Conservation (phyloP, 92 coral and sea anemone genomes). For the Pocillopora grandis region DNA sequence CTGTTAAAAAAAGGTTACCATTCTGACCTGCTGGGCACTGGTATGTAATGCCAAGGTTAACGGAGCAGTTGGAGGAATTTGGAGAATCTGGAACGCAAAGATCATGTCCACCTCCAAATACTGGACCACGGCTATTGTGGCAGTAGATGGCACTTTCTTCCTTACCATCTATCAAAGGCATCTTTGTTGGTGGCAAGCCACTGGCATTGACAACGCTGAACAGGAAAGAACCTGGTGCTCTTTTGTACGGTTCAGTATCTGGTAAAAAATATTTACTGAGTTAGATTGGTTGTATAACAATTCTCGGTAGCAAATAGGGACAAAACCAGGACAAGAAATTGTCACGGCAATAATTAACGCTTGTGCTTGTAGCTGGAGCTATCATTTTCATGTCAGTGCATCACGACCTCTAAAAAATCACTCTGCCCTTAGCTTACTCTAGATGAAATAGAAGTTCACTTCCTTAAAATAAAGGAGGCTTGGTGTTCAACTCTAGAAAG, state of each 20-base stretch:
- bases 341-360: too few species aligned
- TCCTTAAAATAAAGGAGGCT: too few species aligned
- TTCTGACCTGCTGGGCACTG: slow-evolving; percentile 56
- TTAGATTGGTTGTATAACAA: background rate
- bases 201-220: slow-evolving; percentile 53
- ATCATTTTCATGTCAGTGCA: too few species aligned
- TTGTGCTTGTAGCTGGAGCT: too few species aligned
- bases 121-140: slow-evolving; percentile 49
- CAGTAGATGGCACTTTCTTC: slow-evolving; percentile 46
- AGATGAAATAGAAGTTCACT: too few species aligned
- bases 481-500: too few species aligned
- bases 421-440: too few species aligned
- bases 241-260: slow-evolving; percentile 24
- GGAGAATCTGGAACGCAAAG: slow-evolving; percentile 39
- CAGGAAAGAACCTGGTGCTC: slow-evolving; percentile 38
- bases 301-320: too few species aligned
- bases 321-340: too few species aligned
- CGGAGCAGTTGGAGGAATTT: slow-evolving; percentile 13
- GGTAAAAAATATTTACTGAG: background rate
- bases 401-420: too few species aligned
- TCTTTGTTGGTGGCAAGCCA: slow-evolving; percentile 28
- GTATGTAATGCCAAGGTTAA: background rate
- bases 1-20: slow-evolving; percentile 40
- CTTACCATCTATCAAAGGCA: slow-evolving; percentile 25
- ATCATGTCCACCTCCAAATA: slow-evolving; percentile 61